A percentile compares a stretch with the other conserved stretches of the same genome.
These are phyloP conservation scores for Scaptomyza pallida DNA, from an alignment of 1,140 invertebrate genomes.

Conservation along the genomic window DNA sequence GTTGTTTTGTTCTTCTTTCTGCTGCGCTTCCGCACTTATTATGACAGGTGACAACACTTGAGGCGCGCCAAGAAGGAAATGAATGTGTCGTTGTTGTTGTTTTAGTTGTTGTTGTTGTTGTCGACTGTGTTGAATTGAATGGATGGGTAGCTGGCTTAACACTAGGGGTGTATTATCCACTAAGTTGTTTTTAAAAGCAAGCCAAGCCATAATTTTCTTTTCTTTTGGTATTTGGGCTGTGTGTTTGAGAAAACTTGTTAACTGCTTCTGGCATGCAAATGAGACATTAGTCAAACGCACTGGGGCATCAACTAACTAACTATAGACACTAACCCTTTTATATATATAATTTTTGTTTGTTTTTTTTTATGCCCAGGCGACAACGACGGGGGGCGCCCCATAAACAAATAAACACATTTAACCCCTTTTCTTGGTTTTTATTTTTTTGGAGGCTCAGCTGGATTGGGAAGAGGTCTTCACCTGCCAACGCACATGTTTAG, in stretches of 20 bases:
- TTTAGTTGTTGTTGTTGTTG: slow-evolving; percentile 22
- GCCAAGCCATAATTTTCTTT: slow-evolving; percentile 73
- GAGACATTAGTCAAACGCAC: slow-evolving; percentile 81
- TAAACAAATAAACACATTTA: slow-evolving; percentile 83
- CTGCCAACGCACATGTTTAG: slow-evolving; percentile 76
- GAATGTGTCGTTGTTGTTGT: slow-evolving; percentile 65
- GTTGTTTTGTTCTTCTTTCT: slow-evolving; percentile 45
- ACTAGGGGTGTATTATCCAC: slow-evolving; percentile 80
- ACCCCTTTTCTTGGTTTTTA: too few species aligned
- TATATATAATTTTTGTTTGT: slow-evolving; percentile 13
- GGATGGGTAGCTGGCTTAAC: slow-evolving; percentile 65
- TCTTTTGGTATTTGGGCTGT: slow-evolving; percentile 41
- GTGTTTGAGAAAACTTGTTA: slow-evolving; percentile 75
- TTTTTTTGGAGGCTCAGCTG: slow-evolving; percentile 45
- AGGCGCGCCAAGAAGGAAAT: slow-evolving; percentile 78
- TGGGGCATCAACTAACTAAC: slow-evolving; percentile 57
- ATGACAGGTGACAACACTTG: slow-evolving; percentile 82
- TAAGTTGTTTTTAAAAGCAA: slow-evolving; percentile 83
- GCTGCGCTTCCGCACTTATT: slow-evolving; percentile 81
- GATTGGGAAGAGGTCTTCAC: slow-evolving; percentile 31
- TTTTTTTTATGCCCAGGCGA: not conserved
- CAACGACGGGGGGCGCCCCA: slow-evolving; percentile 47
- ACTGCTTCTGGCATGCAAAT: slow-evolving; percentile 83
- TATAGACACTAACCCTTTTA: slow-evolving; percentile 39
- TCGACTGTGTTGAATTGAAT: slow-evolving; percentile 34